These are phyloP conservation scores for Drosophila ustulata DNA, from an alignment of 2,888 invertebrate species.

Conservation along the genomic window DNA sequence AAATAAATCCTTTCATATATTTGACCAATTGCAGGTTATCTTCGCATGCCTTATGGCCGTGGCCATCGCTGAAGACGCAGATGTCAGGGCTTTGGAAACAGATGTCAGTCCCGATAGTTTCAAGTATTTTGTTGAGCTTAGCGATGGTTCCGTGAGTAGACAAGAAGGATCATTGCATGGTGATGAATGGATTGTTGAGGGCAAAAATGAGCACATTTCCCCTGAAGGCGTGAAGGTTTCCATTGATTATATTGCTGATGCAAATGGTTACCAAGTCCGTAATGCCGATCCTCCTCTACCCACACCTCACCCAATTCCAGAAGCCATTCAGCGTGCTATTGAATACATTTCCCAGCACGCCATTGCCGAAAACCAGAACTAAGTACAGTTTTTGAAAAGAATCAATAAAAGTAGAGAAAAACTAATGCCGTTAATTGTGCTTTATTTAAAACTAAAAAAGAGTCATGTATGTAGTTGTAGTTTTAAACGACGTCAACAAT, in stretches of 20 bases:
- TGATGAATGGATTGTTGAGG: conserved; percentile 54
- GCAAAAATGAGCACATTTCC: conserved; percentile 50
- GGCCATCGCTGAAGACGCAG: conserved; percentile 61
- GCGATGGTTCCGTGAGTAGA: fast-evolving
- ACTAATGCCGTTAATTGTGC: too few relatives aligned
- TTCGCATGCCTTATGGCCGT: conserved; percentile 78
- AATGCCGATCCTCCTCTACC: conserved; percentile 73
- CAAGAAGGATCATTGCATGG: conserved; percentile 40
- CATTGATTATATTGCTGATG: conserved; percentile 64
- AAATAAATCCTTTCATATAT: neutral
- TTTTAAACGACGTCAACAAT: too few relatives aligned
- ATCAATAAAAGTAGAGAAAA: neutral
- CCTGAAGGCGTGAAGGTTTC: conserved; percentile 73
- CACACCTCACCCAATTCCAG: conserved; percentile 78
- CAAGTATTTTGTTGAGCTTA: conserved; percentile 21
- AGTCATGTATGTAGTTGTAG: too few relatives aligned
- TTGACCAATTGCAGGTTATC: conserved; percentile 66
- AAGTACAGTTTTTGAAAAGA: conserved; percentile 42
- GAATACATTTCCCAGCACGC: conserved; percentile 61
- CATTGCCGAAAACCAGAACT: conserved; percentile 33
- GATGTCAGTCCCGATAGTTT: conserved; percentile 70
- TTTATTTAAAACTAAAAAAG: too few relatives aligned
- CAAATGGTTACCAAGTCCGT: conserved; percentile 67
- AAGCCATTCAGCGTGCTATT: conserved; percentile 55
- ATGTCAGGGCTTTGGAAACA: conserved; percentile 31